These are phyloP conservation scores for Apteryx owenii DNA, from an alignment of 2,113 vertebrate genomes.

Conservation along the genomic window DNA sequence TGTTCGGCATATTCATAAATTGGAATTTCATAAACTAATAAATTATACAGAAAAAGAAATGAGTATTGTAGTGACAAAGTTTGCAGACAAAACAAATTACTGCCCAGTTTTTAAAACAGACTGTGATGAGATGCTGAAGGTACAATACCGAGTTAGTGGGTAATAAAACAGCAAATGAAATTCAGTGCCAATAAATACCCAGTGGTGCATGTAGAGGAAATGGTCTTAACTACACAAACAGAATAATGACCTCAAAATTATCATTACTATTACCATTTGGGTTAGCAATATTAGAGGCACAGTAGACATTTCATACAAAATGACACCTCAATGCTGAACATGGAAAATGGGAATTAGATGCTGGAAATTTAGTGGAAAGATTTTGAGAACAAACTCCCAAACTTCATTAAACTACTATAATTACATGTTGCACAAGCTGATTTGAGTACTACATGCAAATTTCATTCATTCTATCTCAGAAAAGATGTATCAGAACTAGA, in stretches of 20 bases:
- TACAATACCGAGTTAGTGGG: neutral
- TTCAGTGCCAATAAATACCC: conserved; percentile 12
- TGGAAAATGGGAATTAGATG: neutral
- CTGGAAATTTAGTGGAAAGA: neutral
- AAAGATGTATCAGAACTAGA: neutral
- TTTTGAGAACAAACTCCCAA: neutral
- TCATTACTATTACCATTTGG: neutral
- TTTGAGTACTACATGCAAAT: neutral
- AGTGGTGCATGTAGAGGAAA: conserved; percentile 31
- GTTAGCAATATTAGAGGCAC: neutral
- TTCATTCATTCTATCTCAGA: neutral
- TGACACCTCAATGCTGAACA: neutral
- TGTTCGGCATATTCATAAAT: neutral
- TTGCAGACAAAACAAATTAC: conserved; percentile 30
- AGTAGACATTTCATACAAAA: neutral
- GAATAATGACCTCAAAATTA: conserved; percentile 12
- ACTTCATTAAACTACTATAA: neutral
- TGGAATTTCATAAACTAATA: neutral
- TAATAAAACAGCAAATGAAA: conserved; percentile 49
- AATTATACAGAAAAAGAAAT: conserved; percentile 12
- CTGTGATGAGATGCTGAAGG: conserved; percentile 2
- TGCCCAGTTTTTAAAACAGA: conserved; percentile 1
- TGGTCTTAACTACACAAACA: neutral
- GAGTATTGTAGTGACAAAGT: neutral
- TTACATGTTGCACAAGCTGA: neutral